Conservation (phyloP, 30 jellyfish, hydroid and myxozoan species). For the Turritopsis dohrnii region DNA sequence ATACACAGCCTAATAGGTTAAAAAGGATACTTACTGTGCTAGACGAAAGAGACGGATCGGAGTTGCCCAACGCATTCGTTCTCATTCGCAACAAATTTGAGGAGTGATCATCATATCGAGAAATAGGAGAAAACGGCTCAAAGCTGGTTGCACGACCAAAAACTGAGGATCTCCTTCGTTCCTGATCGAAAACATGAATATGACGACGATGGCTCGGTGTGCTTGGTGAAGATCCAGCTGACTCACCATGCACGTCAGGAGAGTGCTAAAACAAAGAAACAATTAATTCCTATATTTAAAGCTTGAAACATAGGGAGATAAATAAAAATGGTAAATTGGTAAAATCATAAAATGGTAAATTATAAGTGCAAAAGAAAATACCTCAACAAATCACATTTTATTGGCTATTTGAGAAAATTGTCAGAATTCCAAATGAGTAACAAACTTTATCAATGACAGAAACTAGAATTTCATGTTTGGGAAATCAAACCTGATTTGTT, state of each 20-base stretch:
- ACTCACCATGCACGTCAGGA: background rate
- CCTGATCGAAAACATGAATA: background rate
- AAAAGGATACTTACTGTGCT: conserved; percentile 61
- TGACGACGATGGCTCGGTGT: conserved; percentile 11
- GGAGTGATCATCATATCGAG: conserved; percentile 53
- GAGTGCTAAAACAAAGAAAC: background rate
- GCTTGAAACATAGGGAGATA: background rate
- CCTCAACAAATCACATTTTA: no score
- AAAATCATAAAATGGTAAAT: no score
- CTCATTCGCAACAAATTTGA: conserved; percentile 92
- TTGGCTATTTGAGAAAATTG: no score
- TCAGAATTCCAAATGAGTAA: no score
- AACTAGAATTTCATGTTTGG: no score
- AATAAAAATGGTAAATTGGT: no score
- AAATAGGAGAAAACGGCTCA: conserved; percentile 55
- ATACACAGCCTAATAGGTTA: background rate
- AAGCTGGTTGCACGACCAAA: conserved; percentile 29
- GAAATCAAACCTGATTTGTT: no score
- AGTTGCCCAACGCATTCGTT: conserved; percentile 82
- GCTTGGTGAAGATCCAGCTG: conserved; percentile 28
- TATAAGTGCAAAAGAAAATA: no score
- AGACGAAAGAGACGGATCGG: conserved; percentile 93
- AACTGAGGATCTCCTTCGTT: conserved; percentile 14
- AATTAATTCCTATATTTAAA: no score
- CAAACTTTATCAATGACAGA: no score